Conservation (phyloP, 2,888 invertebrate genomes). For the Acronicta psi region DNA sequence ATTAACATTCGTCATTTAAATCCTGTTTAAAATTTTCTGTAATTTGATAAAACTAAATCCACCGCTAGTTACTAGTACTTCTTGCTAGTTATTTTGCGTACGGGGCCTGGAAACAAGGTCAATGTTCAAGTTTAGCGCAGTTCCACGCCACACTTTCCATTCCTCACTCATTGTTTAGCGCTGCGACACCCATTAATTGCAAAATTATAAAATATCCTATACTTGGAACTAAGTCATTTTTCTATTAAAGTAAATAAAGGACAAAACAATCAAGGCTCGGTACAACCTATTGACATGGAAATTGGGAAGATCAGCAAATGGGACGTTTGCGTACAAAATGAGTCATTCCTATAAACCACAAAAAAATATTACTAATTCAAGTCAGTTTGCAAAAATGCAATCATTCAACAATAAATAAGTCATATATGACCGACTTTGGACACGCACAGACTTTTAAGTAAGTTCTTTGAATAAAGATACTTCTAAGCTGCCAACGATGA, state of each 20-base stretch:
- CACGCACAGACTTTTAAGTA: too few species aligned
- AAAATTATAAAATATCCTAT: slow-evolving; percentile 53
- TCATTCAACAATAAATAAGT: too few species aligned
- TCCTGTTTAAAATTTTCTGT: slow-evolving; percentile 9
- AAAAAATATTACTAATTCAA: too few species aligned
- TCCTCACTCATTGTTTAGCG: slow-evolving; percentile 54
- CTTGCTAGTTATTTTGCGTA: slow-evolving; percentile 47
- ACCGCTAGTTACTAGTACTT: slow-evolving; percentile 17
- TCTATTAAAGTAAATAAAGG: slow-evolving; percentile 27
- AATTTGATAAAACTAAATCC: slow-evolving; percentile 34
- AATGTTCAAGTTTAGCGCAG: slow-evolving; percentile 70
- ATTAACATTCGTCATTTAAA: not conserved
- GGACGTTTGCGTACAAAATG: too few species aligned
- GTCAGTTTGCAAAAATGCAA: too few species aligned
- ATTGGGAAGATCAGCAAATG: too few species aligned
- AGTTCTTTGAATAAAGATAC: too few species aligned
- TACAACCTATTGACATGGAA: too few species aligned
- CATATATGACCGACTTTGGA: too few species aligned
- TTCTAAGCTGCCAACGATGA: too few species aligned
- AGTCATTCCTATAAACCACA: too few species aligned
- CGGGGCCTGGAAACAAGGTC: slow-evolving; percentile 68
- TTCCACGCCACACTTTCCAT: slow-evolving; percentile 73
- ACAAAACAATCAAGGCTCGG: not conserved
- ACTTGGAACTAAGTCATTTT: slow-evolving; percentile 15
- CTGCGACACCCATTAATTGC: slow-evolving; percentile 61